Percentiles rank a stretch among this genome's conserved stretches.
Evolutionary conservation across 2,113 vertebrate species (phyloP).

Genomic region (Ailurus styani): DNA sequence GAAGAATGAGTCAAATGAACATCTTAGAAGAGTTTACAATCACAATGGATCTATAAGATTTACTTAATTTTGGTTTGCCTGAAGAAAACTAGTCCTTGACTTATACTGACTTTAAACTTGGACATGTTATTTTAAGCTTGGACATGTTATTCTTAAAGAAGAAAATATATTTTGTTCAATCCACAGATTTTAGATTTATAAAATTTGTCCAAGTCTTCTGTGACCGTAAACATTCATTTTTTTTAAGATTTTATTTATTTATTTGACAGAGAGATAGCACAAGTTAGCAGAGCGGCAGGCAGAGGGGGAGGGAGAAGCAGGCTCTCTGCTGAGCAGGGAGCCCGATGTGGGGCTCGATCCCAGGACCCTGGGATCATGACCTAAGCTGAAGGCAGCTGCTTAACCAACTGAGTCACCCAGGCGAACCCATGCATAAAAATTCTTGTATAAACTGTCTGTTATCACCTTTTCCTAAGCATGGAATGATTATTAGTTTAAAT

Average conservation of each 20-base stretch:
- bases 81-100: neutral
- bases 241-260: too few relatives aligned
- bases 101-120: conserved; percentile 11
- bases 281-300: too few relatives aligned
- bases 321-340: too few relatives aligned
- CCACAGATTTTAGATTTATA: neutral
- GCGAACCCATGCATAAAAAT: neutral
- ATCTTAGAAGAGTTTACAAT: neutral
- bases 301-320: too few relatives aligned
- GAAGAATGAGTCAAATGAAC: neutral
- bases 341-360: too few relatives aligned
- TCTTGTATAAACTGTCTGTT: neutral
- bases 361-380: neutral
- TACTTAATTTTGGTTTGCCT: neutral
- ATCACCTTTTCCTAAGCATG: neutral
- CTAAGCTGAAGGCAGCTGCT: neutral
- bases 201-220: neutral
- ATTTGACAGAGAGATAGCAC: too few relatives aligned
- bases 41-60: neutral
- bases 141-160: neutral
- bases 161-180: neutral
- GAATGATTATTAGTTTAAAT: neutral
- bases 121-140: neutral
- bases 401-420: neutral
- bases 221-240: neutral